A percentile compares a stretch with the other conserved stretches of the same genome.
Evolutionary conservation across 2,797 vertebrate genomes (phyloP).

Genomic region (Crocodylus rhombifer): DNA sequence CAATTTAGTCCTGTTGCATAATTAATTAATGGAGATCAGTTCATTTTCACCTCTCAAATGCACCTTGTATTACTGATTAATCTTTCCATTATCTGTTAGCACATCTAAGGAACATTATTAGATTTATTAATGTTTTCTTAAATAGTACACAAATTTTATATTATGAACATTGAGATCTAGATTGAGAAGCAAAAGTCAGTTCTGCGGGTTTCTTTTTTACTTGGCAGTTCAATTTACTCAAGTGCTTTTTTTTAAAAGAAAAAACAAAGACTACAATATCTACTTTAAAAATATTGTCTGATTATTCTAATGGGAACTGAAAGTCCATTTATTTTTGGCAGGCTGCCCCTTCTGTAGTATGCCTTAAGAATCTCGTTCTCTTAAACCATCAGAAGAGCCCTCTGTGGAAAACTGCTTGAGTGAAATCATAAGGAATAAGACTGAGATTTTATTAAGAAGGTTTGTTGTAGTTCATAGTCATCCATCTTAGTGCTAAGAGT

Average conservation of each 20-base stretch:
- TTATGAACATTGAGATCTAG: not conserved
- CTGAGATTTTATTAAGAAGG: not conserved
- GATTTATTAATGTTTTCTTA: not conserved
- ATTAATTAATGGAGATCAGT: not conserved
- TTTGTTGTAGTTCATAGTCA: not conserved
- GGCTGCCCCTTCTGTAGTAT: not conserved
- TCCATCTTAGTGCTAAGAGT: not conserved
- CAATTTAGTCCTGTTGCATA: not conserved
- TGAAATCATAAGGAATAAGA: not conserved
- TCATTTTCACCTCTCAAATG: not conserved
- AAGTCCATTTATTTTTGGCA: not conserved
- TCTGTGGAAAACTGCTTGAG: not conserved
- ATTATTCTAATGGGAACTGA: not conserved
- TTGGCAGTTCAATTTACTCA: not conserved
- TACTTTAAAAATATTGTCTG: not conserved
- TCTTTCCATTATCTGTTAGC: not conserved
- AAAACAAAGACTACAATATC: not conserved
- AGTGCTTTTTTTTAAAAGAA: not conserved
- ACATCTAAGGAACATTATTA: not conserved
- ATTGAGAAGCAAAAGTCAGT: not conserved
- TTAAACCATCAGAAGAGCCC: not conserved
- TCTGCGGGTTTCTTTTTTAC: not conserved
- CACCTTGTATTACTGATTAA: not conserved
- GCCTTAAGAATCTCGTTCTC: not conserved
- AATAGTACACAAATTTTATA: not conserved